Percentiles rank a stretch among this genome's conserved stretches.
Evolutionary conservation across 1,140 invertebrate genomes (phyloP).

Genomic region (Parapsyche elsis): DNA sequence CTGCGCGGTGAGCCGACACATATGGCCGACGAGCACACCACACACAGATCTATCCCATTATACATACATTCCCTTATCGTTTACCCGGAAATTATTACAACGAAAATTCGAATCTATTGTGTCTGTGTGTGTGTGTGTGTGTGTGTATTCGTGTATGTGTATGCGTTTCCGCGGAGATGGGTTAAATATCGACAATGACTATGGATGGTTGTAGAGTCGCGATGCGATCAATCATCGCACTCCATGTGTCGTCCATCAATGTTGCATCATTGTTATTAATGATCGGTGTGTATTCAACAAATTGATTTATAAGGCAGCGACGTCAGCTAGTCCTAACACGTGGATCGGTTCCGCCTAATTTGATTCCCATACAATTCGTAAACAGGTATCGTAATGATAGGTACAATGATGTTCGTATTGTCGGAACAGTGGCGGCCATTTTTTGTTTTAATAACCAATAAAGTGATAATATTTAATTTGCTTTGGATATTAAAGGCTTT

Average conservation of each 20-base stretch:
- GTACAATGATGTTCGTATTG: not conserved
- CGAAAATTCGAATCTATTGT: no score
- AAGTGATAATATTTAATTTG: no score
- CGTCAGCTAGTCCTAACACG: not conserved
- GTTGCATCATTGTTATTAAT: constrained; percentile 36
- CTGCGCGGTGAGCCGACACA: constrained; percentile 27
- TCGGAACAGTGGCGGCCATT: not conserved
- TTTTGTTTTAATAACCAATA: no score
- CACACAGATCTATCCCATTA: no score
- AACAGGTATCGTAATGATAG: not conserved
- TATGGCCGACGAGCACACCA: not conserved
- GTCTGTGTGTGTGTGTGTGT: no score
- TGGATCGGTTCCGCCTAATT: constrained; percentile 1
- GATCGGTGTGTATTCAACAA: constrained; percentile 34
- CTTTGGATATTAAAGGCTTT: no score
- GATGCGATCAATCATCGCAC: not conserved
- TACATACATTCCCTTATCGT: not conserved
- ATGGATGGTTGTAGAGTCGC: no score
- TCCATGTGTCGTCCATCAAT: constrained; percentile 26
- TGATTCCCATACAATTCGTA: constrained; percentile 11
- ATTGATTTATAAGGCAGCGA: constrained; percentile 31
- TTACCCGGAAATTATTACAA: no score
- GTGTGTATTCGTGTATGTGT: no score
- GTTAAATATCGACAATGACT: no score
- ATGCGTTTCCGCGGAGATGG: no score